Evolutionary conservation across 2,797 vertebrate genomes (phyloP), one percentile per base, ranked within the genome.

Genomic region (Ctenochaetus hawaiiensis): DNA sequence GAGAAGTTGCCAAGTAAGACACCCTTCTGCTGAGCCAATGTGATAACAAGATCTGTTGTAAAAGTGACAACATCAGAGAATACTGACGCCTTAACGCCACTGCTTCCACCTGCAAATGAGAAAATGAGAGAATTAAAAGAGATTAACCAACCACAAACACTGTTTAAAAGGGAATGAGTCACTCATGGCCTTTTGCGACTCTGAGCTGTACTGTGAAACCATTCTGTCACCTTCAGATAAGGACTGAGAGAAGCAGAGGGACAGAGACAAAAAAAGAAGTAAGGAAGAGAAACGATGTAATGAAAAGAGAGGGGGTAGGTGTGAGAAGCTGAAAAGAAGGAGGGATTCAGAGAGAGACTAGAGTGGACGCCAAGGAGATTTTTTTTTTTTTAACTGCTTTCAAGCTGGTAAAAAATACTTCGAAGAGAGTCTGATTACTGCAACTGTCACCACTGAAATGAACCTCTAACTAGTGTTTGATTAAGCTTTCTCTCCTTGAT

Each of bases 181-280:
- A 59, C 78, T 82, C 57, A 9, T 76, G 83, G 79, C 81, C 76
- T 78, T 84, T 84, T 61, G 43, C 53, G 72, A 81, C 78, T 79
- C 82, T 59, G 82, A 87, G 82, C 78, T 65, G 76, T 52, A 66
- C 75, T 47, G 77, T 23, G 53, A 83, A 82, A 87, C 68, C 77
- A 53, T 85, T 81, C 83, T 90, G 86, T 84, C 87, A 80, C 82
- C 77, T 82, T 78, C 82, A 83, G 86, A 90, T 90, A 91, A 87
- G 87, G 70, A 69, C 56, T 0, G 73, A 80, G 81, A 49, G 62
- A 70, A 61, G 58, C 4, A 75, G 60, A 58, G 77, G 74, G 63
- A 54, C 57, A 64, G 52, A 71, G 66, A 80, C 67, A 68, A 84
- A 80, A 72, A 43, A 43, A 30, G 37, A 9, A 56, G 51, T 26